phyloP scores from a whole-genome alignment of 2,888 invertebrate genomes.

The Calameuta idolon region DNA sequence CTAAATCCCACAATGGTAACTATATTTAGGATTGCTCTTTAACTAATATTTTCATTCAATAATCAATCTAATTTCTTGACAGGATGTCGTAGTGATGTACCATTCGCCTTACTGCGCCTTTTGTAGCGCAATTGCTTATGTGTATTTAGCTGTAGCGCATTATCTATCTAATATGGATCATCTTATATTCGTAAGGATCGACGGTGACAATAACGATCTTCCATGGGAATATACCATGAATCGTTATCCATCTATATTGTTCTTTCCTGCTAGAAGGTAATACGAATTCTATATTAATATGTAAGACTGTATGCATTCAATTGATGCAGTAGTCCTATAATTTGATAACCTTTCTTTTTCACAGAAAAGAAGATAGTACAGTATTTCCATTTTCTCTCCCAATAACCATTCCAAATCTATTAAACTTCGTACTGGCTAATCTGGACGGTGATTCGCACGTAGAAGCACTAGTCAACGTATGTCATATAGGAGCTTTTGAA shows the following conservation, averaged over 20 bases:
- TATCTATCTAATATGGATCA: slow-evolving; percentile 70
- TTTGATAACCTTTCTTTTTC: slow-evolving; percentile 38
- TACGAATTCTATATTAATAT: not conserved
- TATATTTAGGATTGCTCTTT: slow-evolving; percentile 18
- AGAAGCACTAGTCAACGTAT: slow-evolving; percentile 60
- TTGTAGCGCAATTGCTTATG: slow-evolving; percentile 77
- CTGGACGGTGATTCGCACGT: slow-evolving; percentile 67
- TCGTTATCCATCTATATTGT: slow-evolving; percentile 82
- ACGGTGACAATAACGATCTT: slow-evolving; percentile 86
- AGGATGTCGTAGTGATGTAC: slow-evolving; percentile 84
- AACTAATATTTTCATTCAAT: not conserved
- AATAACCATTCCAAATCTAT: slow-evolving; percentile 75
- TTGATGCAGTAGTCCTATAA: not conserved
- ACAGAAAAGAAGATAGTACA: slow-evolving; percentile 78
- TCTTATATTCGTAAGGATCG: slow-evolving; percentile 77
- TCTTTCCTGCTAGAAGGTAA: slow-evolving; percentile 81
- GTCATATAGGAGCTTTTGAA: slow-evolving; percentile 54
- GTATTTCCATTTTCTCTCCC: slow-evolving; percentile 75
- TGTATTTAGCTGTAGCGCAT: slow-evolving; percentile 76
- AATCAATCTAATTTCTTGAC: slow-evolving; percentile 45
- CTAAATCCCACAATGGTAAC: slow-evolving; percentile 73
- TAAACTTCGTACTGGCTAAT: slow-evolving; percentile 80
- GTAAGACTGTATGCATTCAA: not conserved
- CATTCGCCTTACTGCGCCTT: slow-evolving; percentile 84
- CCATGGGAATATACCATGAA: slow-evolving; percentile 89